These are phyloP conservation scores for Hozukius guyotensis DNA, from an alignment of 2,797 vertebrate genomes.

Conservation along the genomic window DNA sequence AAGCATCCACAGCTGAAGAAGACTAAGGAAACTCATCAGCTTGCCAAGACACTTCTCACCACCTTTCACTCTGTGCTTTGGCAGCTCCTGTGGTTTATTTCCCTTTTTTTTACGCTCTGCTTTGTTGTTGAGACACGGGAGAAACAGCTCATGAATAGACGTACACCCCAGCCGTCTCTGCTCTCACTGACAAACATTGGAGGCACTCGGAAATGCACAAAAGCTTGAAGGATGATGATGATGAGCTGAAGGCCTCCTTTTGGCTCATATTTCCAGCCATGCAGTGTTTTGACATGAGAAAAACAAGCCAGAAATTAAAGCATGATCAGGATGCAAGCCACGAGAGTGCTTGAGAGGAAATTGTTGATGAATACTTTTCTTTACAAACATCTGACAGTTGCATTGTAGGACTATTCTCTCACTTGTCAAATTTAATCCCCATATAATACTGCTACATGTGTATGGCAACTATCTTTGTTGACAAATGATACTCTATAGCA, in stretches of 20 bases:
- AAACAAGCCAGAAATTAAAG: constrained; percentile 67
- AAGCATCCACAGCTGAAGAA: constrained; percentile 28
- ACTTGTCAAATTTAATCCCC: constrained; percentile 39
- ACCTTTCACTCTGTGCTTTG: constrained; percentile 60
- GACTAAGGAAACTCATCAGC: constrained; percentile 51
- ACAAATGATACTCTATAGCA: background rate
- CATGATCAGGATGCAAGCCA: constrained; percentile 50
- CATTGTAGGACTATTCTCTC: constrained; percentile 22
- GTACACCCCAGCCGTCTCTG: constrained; percentile 55
- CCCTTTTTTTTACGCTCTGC: constrained; percentile 46
- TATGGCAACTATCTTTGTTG: constrained; percentile 8
- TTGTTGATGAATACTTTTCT: constrained; percentile 48
- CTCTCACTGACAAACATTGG: constrained; percentile 62
- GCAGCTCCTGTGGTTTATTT: constrained; percentile 67
- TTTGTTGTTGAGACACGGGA: constrained; percentile 70
- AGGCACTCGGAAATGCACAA: constrained; percentile 65
- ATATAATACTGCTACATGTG: constrained; percentile 8
- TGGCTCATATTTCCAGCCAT: constrained; percentile 49
- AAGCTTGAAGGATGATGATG: constrained; percentile 69
- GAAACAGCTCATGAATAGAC: constrained; percentile 66
- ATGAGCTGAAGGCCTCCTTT: constrained; percentile 62
- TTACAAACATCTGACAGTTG: constrained; percentile 30
- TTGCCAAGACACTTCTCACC: constrained; percentile 60
- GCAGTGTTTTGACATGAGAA: constrained; percentile 65
- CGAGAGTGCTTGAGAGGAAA: constrained; percentile 37